Evolutionary conservation across 2,888 invertebrate genomes (phyloP).

Genomic region (Andrena trimmerana): DNA sequence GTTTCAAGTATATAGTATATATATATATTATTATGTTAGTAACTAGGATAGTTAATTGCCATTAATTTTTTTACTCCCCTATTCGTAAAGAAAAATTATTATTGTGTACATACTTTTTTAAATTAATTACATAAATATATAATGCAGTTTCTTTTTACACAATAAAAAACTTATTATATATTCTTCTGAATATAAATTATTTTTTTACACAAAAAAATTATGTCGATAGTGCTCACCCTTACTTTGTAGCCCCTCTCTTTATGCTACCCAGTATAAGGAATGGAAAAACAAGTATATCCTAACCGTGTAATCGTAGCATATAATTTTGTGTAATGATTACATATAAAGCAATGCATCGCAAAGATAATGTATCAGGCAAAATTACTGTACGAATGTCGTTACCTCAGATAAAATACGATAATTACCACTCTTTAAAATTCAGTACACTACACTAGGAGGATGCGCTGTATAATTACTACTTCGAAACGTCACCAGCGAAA

Average conservation of each 20-base stretch:
- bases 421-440: neutral
- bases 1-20: too few species aligned
- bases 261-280: neutral
- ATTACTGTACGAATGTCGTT: neutral
- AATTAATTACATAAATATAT: too few species aligned
- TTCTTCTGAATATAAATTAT: too few species aligned
- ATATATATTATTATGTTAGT: too few species aligned
- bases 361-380: neutral
- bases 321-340: neutral
- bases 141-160: too few species aligned
- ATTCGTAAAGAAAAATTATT: too few species aligned
- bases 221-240: too few species aligned
- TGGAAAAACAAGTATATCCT: neutral
- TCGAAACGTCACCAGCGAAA: conserved; percentile 4
- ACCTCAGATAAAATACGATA: neutral
- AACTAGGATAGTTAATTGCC: too few species aligned
- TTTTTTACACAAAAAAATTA: too few species aligned
- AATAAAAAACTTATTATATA: too few species aligned
- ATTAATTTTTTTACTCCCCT: too few species aligned
- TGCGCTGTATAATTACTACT: conserved; percentile 3
- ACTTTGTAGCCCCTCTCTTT: neutral
- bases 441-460: neutral
- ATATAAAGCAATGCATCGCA: neutral
- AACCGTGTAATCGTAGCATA: neutral
- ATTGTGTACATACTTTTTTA: too few species aligned